Evolutionary conservation across 2,797 vertebrate species (phyloP).

Genomic region (Paratrypauchen microcephalus): DNA sequence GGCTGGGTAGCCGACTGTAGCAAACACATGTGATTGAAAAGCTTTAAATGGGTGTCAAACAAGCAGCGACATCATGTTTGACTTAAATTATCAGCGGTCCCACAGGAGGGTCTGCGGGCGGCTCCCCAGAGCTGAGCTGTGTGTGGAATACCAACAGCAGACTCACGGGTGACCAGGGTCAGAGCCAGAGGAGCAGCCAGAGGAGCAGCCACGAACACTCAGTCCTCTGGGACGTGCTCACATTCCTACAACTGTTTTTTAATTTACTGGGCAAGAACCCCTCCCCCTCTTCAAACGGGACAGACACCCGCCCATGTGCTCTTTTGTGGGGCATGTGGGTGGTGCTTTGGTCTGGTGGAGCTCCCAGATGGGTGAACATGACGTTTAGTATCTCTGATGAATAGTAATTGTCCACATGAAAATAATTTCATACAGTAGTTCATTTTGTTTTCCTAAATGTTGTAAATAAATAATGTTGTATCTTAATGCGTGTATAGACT

Average conservation of each 20-base stretch:
- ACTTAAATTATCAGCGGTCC: slow-evolving; percentile 76
- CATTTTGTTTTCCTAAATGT: too few relatives aligned
- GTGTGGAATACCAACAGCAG: slow-evolving; percentile 72
- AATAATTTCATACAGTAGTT: too few relatives aligned
- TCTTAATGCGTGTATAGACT: not conserved
- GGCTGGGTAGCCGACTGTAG: slow-evolving; percentile 60
- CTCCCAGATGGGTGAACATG: slow-evolving; percentile 95
- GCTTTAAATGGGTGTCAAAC: slow-evolving; percentile 77
- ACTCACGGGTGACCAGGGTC: slow-evolving; percentile 73
- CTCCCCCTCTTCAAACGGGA: slow-evolving; percentile 47
- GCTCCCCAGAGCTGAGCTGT: slow-evolving; percentile 63
- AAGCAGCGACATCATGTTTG: slow-evolving; percentile 75
- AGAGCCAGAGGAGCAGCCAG: slow-evolving; percentile 47
- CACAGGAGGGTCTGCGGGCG: slow-evolving; percentile 57
- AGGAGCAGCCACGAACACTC: slow-evolving; percentile 36
- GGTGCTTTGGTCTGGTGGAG: slow-evolving; percentile 38
- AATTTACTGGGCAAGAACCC: slow-evolving; percentile 65
- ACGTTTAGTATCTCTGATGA: slow-evolving; percentile 91
- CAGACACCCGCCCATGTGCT: slow-evolving; percentile 39
- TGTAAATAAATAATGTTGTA: too few relatives aligned
- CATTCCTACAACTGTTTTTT: slow-evolving; percentile 68
- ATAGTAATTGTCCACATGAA: slow-evolving; percentile 55
- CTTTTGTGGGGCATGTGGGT: slow-evolving; percentile 34
- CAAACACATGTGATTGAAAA: slow-evolving; percentile 74
- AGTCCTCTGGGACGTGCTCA: slow-evolving; percentile 63